phyloP scores from a whole-genome alignment of 64 coral and sea anemone species.

The Stichodactyla mertensii region DNA sequence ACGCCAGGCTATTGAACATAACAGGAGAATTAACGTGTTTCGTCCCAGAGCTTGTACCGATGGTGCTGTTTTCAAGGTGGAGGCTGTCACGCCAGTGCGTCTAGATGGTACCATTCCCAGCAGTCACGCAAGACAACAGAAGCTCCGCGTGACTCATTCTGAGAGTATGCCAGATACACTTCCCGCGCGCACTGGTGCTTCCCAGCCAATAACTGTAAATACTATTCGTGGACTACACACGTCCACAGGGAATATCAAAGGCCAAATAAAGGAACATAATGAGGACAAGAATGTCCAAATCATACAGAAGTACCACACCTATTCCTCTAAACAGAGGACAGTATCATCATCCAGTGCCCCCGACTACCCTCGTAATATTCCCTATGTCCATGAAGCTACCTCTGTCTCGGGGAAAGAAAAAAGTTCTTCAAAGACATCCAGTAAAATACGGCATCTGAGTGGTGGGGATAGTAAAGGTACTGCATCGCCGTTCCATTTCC shows the following conservation, averaged over 20 bases:
- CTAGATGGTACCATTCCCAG: not conserved
- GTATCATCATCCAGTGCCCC: slow-evolving; percentile 1
- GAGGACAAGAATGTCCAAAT: not conserved
- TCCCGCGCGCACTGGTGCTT: not conserved
- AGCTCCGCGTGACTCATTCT: not conserved
- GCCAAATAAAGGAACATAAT: not conserved
- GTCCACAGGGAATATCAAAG: slow-evolving; percentile 21
- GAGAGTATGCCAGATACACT: slow-evolving; percentile 20
- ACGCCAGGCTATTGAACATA: not conserved
- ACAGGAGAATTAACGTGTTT: slow-evolving; percentile 10
- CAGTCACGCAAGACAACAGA: not conserved
- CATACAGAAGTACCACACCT: not conserved
- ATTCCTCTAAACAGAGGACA: not conserved
- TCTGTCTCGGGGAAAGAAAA: not conserved
- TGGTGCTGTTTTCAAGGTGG: slow-evolving; percentile 26
- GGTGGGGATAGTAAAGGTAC: not conserved
- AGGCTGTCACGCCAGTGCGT: slow-evolving; percentile 22
- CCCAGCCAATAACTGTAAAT: slow-evolving; percentile 49
- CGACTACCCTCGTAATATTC: not conserved
- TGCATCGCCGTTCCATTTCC: slow-evolving; percentile 34
- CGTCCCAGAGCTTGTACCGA: slow-evolving; percentile 46
- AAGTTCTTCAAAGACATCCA: not conserved
- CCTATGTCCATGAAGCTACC: slow-evolving; percentile 1
- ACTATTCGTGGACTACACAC: slow-evolving; percentile 42
- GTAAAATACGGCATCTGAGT: not conserved